These are phyloP conservation scores for Drosophila ficusphila DNA, from an alignment of 1,140 invertebrate genomes.

Conservation along the genomic window DNA sequence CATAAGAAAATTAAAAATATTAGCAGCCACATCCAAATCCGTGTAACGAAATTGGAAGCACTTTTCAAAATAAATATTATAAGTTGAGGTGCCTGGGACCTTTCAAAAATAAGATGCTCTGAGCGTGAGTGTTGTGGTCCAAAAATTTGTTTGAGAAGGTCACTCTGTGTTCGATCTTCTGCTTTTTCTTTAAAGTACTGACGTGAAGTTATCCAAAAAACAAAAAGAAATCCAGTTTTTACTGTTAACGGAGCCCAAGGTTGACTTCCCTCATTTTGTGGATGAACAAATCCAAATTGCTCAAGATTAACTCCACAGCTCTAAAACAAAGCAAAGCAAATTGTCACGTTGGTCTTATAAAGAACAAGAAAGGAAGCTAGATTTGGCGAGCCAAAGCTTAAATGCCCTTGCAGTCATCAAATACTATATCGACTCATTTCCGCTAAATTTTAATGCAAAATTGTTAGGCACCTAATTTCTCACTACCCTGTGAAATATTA, in stretches of 20 bases:
- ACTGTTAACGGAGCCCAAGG: conserved; percentile 91
- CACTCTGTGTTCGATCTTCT: conserved; percentile 85
- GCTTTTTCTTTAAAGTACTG: conserved; percentile 93
- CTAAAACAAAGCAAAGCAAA: too few relatives aligned
- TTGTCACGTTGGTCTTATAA: too few relatives aligned
- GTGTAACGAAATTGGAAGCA: conserved; percentile 90
- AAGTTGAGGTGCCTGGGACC: conserved; percentile 81
- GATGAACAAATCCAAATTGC: conserved; percentile 94
- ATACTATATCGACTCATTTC: too few relatives aligned
- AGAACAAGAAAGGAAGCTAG: too few relatives aligned
- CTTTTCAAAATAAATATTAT: conserved; percentile 87
- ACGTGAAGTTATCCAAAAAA: conserved; percentile 97
- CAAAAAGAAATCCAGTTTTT: conserved; percentile 94
- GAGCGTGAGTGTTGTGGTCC: conserved; percentile 87
- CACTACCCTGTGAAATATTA: too few relatives aligned
- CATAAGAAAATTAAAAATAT: conserved; percentile 96
- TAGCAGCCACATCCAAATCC: conserved; percentile 98
- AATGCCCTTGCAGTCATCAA: too few relatives aligned
- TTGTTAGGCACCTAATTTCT: too few relatives aligned
- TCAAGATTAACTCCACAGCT: conserved; percentile 87
- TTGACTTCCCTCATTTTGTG: conserved; percentile 85
- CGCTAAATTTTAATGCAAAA: too few relatives aligned
- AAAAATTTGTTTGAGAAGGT: conserved; percentile 88
- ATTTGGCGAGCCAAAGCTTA: too few relatives aligned
- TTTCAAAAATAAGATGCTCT: conserved; percentile 84